Conservation (phyloP, 2,113 vertebrate genomes). For the Penelope pileata region DNA sequence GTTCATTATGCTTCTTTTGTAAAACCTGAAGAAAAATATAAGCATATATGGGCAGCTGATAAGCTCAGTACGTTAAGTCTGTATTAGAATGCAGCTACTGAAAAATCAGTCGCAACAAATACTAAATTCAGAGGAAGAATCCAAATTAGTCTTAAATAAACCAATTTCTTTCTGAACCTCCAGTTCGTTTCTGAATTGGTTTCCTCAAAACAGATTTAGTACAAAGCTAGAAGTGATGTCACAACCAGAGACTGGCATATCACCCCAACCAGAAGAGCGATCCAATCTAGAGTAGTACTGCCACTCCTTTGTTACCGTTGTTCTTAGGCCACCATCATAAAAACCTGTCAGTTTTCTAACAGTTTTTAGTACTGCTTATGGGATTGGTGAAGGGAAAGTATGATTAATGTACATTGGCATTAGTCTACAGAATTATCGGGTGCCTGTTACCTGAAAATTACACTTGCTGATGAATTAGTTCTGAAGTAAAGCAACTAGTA, state of each 20-base stretch:
- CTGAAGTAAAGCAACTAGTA: slow-evolving; percentile 59
- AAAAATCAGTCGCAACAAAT: not conserved
- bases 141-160: not conserved
- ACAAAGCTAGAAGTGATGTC: not conserved
- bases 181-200: not conserved
- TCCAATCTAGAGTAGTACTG: not conserved
- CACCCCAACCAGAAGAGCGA: not conserved
- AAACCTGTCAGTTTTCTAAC: slow-evolving; percentile 41
- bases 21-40: slow-evolving; percentile 28
- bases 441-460: slow-evolving; percentile 47
- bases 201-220: not conserved
- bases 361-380: slow-evolving; percentile 49
- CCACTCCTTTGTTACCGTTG: not conserved
- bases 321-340: slow-evolving; percentile 35
- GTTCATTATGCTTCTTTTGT: not conserved
- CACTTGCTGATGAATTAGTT: slow-evolving; percentile 38
- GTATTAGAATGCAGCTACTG: not conserved
- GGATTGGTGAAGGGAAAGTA: slow-evolving; percentile 23
- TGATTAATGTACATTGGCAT: not conserved
- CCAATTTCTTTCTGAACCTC: not conserved
- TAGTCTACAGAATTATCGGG: slow-evolving; percentile 27
- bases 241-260: not conserved
- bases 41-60: not conserved
- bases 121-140: slow-evolving; percentile 4
- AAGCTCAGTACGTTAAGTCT: not conserved